Conservation (phyloP, 2,113 vertebrate species). For the Andinoacara biseriatus region DNA sequence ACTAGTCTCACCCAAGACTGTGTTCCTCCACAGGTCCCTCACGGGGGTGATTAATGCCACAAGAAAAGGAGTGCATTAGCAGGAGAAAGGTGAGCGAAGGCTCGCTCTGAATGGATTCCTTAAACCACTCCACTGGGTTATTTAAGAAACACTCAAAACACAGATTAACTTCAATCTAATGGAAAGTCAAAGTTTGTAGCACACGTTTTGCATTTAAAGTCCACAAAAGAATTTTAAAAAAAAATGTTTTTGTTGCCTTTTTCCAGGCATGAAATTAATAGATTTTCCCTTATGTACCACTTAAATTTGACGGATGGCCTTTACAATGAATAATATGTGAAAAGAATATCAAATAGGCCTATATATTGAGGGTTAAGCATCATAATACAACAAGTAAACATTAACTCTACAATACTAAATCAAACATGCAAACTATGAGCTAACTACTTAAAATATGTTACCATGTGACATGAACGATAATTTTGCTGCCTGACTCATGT, state of each 20-base stretch:
- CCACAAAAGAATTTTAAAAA: no score
- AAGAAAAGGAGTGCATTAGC: not conserved
- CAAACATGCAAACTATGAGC: not conserved
- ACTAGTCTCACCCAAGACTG: not conserved
- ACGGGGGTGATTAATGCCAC: constrained; percentile 44
- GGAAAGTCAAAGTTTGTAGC: not conserved
- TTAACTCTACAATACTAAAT: not conserved
- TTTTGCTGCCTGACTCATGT: not conserved
- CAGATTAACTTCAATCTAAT: not conserved
- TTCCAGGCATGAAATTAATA: not conserved
- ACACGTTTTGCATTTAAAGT: not conserved
- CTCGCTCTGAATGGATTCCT: not conserved
- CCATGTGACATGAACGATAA: not conserved
- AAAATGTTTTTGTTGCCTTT: not conserved
- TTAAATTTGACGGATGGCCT: not conserved
- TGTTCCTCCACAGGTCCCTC: constrained; percentile 7
- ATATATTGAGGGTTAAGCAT: not conserved
- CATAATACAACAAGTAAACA: not conserved
- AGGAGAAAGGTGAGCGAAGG: not conserved
- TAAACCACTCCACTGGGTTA: not conserved
- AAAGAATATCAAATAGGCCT: not conserved
- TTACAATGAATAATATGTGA: not conserved
- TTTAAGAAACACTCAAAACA: not conserved
- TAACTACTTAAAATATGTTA: not conserved
- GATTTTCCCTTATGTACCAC: not conserved